Evolutionary conservation across 2,113 vertebrate genomes (phyloP).

Genomic region (Pheucticus melanocephalus): DNA sequence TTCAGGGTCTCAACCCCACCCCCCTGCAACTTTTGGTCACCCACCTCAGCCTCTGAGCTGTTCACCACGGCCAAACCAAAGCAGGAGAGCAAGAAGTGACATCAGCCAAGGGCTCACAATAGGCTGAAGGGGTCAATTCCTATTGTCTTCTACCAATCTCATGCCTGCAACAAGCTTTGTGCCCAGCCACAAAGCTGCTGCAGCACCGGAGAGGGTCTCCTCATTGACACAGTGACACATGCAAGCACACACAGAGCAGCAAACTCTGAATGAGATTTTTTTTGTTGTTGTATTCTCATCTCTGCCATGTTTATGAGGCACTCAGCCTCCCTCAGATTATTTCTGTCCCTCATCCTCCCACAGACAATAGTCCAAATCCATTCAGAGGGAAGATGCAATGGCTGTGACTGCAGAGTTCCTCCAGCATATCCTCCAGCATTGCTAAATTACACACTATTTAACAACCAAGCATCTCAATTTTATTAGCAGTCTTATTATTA

Average conservation of each 20-base stretch:
- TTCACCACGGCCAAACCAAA: neutral
- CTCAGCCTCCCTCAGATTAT: neutral
- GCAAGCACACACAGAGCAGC: neutral
- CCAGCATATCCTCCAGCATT: neutral
- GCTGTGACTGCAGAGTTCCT: neutral
- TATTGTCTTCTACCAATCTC: neutral
- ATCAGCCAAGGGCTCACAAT: neutral
- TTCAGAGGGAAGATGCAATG: neutral
- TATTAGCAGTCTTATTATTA: slow-evolving; percentile 19
- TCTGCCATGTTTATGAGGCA: neutral
- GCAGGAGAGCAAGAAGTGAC: neutral
- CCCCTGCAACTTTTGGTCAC: neutral
- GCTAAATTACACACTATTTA: neutral
- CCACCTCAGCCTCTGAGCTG: neutral
- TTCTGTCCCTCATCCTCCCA: neutral
- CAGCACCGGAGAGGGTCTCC: neutral
- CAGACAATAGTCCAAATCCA: neutral
- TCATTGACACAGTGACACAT: neutral
- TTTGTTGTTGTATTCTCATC: neutral
- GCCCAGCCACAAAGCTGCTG: neutral
- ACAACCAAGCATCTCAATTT: neutral
- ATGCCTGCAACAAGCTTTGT: neutral
- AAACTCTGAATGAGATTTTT: neutral
- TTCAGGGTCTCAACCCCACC: neutral
- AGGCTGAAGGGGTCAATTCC: neutral